A percentile compares a stretch with the other conserved stretches of the same genome.
phyloP scores from a whole-genome alignment of 2,797 vertebrate genomes.

The Propithecus perrieri region DNA sequence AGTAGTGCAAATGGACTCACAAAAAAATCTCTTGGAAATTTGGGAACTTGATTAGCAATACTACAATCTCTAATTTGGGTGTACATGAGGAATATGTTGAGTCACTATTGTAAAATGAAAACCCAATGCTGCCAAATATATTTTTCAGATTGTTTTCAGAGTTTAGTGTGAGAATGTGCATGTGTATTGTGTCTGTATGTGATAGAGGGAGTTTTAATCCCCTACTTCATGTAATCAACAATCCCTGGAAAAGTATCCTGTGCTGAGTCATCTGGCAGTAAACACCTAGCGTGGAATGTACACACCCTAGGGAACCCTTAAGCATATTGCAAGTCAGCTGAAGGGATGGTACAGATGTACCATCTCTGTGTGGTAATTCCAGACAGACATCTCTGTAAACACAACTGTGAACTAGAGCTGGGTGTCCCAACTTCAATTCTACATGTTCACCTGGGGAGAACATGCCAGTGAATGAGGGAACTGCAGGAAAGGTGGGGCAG shows the following conservation, averaged over 20 bases:
- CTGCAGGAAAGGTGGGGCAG: neutral
- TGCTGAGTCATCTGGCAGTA: neutral
- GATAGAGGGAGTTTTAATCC: neutral
- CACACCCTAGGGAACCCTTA: neutral
- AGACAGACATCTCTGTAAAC: neutral
- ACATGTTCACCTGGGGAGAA: neutral
- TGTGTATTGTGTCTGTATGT: neutral
- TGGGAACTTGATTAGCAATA: neutral
- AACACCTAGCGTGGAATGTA: neutral
- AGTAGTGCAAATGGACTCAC: neutral
- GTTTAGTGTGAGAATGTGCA: neutral
- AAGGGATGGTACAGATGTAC: too few species aligned
- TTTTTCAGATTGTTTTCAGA: neutral
- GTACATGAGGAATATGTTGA: neutral
- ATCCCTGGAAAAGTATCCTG: neutral
- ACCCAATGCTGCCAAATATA: neutral
- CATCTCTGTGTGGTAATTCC: neutral
- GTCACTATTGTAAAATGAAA: neutral
- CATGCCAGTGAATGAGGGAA: neutral
- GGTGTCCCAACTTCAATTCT: neutral
- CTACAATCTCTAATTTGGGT: neutral
- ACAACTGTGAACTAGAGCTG: neutral
- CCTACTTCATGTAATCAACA: neutral
- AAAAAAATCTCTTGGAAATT: neutral
- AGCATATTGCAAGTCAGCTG: neutral